These are phyloP conservation scores for Hyphantria cunea DNA, from an alignment of 1,140 invertebrate species.

Conservation along the genomic window DNA sequence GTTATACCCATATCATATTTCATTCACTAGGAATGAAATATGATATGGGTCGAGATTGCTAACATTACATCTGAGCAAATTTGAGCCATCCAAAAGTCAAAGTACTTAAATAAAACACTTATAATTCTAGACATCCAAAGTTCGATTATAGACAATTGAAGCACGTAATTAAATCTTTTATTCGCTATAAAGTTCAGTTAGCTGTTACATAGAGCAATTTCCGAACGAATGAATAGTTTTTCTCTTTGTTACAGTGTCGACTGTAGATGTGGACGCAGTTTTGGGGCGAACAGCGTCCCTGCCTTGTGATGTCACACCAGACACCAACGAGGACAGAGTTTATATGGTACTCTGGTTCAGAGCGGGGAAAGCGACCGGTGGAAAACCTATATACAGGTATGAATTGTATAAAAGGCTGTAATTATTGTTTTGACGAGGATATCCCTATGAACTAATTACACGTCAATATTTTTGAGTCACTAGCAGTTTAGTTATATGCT, in stretches of 20 bases:
- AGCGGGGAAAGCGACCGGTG: constrained; percentile 85
- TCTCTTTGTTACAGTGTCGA: constrained; percentile 62
- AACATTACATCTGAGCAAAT: too few relatives aligned
- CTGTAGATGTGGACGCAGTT: constrained; percentile 88
- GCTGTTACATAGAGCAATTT: constrained; percentile 1
- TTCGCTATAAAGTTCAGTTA: constrained; percentile 1
- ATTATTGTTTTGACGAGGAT: too few relatives aligned
- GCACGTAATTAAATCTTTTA: not conserved
- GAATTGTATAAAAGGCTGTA: not conserved
- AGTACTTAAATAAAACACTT: too few relatives aligned
- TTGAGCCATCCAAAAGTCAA: too few relatives aligned
- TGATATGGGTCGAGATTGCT: too few relatives aligned
- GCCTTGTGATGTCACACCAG: constrained; percentile 93
- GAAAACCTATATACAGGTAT: constrained; percentile 95
- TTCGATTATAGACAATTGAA: too few relatives aligned
- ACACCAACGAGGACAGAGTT: constrained; percentile 90
- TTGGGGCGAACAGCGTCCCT: constrained; percentile 90
- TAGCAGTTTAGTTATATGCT: too few relatives aligned
- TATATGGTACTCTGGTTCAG: constrained; percentile 96
- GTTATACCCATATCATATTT: too few relatives aligned
- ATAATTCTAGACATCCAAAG: too few relatives aligned
- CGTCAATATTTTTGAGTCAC: too few relatives aligned
- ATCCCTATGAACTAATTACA: too few relatives aligned
- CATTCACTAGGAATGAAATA: too few relatives aligned
- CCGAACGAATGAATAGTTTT: constrained; percentile 8